Base-by-base conservation (phyloP, 2,888 invertebrate genomes). In the Apeira syringaria region DNA sequence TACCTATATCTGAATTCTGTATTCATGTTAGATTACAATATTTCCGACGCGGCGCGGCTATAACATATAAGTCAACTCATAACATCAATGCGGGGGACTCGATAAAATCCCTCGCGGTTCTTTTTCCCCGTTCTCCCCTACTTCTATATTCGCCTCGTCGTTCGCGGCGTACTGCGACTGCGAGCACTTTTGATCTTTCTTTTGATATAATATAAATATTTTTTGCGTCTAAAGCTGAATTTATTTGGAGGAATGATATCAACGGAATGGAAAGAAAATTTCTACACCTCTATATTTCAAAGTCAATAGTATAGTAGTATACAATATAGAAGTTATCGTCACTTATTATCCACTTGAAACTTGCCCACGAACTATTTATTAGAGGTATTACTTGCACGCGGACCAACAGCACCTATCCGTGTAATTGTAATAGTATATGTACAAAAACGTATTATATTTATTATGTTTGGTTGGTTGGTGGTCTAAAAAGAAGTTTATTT, bases 191-290 rank as follows among this genome's bases (percentile, higher is more conserved):
- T 80, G 80, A 84, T 84, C 80, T 81, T 77, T 69, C 79, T 73
- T 80, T 80, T 76, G 74, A 77, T 79, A 80, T 68, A 68, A 76
- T 74, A 77, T 74, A 80, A 81, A 80, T 75, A 80, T 82, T 80
- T 79, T 79, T 79, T 73, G 64, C 74, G 68, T 68, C 59, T 56
- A 63, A 67, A 68, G 62, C 71, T 64, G 68, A 73, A 81, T 76
- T 70, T 73, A 74, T 79, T 80, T 77, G 69, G 68, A 15, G 2
- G n/a, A n/a, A n/a, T n/a, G n/a, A n/a, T n/a, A n/a, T n/a, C n/a
- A n/a, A n/a, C n/a, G n/a, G n/a, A n/a, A n/a, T n/a, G n/a, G n/a
- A n/a, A n/a, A n/a, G n/a, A n/a, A n/a, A n/a, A n/a, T n/a, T n/a
- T n/a, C n/a, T n/a, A n/a, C n/a, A n/a, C n/a, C n/a, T n/a, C n/a